These are phyloP conservation scores for Cataglyphis rosenhaueri DNA, from an alignment of 2,888 invertebrate genomes.

Conservation along the genomic window DNA sequence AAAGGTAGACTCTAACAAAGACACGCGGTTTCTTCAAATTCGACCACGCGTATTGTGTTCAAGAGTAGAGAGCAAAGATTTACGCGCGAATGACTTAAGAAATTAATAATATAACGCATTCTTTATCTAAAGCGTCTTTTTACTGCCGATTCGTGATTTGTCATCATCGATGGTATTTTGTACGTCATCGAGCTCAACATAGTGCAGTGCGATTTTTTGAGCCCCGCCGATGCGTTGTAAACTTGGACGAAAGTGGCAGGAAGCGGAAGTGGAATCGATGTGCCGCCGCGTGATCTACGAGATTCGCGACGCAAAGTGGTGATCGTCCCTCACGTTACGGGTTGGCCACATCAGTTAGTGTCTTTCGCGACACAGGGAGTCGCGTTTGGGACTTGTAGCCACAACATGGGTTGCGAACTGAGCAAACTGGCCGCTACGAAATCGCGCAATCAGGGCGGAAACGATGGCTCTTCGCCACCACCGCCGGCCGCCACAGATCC, in stretches of 20 bases:
- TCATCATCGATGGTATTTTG: conserved; percentile 10
- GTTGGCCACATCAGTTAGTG: conserved; percentile 29
- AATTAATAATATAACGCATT: not conserved
- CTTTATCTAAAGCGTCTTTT: conserved; percentile 16
- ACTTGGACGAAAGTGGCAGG: conserved; percentile 26
- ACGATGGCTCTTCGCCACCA: conserved; percentile 88
- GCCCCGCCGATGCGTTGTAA: conserved; percentile 42
- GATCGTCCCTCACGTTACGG: conserved; percentile 17
- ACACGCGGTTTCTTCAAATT: conserved; percentile 10
- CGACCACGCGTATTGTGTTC: conserved; percentile 40
- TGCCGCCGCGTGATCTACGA: conserved; percentile 23
- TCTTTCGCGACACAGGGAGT: conserved; percentile 39
- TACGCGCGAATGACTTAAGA: not conserved
- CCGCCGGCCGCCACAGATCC: conserved; percentile 92
- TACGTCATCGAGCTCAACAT: conserved; percentile 9
- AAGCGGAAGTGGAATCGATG: conserved; percentile 33
- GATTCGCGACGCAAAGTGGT: conserved; percentile 33
- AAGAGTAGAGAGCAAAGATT: conserved; percentile 6
- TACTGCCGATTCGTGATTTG: conserved; percentile 40
- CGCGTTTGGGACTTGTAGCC: conserved; percentile 29
- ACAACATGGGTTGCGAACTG: conserved; percentile 91
- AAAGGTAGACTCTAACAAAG: not conserved
- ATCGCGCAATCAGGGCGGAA: conserved; percentile 85
- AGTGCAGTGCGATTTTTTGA: conserved; percentile 33
- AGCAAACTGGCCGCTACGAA: conserved; percentile 89